Percentiles rank a stretch among this genome's conserved stretches.
These are phyloP conservation scores for Agrotis exclamationis DNA, from an alignment of 2,888 invertebrate genomes.

Conservation along the genomic window DNA sequence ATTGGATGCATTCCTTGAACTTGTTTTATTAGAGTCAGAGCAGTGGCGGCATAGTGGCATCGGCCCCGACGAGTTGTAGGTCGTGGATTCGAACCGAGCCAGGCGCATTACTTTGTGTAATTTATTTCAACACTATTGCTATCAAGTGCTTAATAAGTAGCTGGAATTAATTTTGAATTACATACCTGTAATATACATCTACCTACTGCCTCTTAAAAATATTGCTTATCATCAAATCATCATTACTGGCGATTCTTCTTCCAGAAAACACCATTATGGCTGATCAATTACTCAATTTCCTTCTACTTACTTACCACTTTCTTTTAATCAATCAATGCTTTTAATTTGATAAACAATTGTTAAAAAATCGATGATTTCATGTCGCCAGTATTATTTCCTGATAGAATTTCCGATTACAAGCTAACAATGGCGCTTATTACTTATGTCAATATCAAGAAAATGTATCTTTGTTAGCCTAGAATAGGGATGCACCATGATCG, in stretches of 20 bases:
- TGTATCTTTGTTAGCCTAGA: background rate
- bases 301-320: too few relatives aligned
- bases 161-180: background rate
- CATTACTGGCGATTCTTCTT: background rate
- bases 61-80: too few relatives aligned
- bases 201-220: background rate
- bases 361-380: background rate
- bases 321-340: background rate
- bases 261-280: background rate
- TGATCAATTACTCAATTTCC: background rate
- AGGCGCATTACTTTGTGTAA: too few relatives aligned
- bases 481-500: background rate
- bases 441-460: slow-evolving; percentile 1
- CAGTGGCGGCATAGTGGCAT: too few relatives aligned
- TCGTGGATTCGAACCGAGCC: too few relatives aligned
- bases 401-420: background rate
- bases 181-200: background rate
- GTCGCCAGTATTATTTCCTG: background rate
- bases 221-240: background rate
- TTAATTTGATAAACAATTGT: too few relatives aligned
- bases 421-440: background rate
- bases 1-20: background rate
- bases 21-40: too few relatives aligned
- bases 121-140: too few relatives aligned
- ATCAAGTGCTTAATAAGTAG: background rate